Evolutionary conservation across 2,888 invertebrate genomes (phyloP), one percentile per base, ranked within the genome.

Genomic region (Eustalomyia histrio): DNA sequence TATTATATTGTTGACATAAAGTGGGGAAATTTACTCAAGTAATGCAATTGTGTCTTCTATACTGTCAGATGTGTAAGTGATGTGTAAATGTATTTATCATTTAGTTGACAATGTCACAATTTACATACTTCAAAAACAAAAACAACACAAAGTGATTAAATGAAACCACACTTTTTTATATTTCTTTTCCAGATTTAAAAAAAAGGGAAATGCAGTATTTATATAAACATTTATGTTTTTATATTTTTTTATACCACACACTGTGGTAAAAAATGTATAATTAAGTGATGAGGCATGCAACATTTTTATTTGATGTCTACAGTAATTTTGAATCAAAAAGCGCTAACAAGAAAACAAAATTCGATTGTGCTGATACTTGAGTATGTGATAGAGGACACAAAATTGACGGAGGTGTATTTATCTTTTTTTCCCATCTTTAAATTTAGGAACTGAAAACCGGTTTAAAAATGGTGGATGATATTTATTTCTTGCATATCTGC

Each of bases 51-150:
- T 39, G 39, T 14, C 39, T 39, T 12, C 53, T 65, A n/a, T n/a
- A 67, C 52, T 65, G 64, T 76, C 58, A 52, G 58, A 58, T 71
- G 58, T 76, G 35, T 55, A 72, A 72, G 60, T 73, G 76, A 76
- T 76, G 68, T 75, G 79, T 76, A 76, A 72, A 79, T 64, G 60
- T 63, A 74, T 79, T 79, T 81, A 74, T 80, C 71, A 74, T 71
- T 50, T 69, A 82, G 82, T 83, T 75, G 80, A 85, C 82, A 84
- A 83, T 83, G 83, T 85, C 83, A 83, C 83, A 65, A 33, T 14
- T 39, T 39, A 12, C 14, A 24, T n/a, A 50, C 68, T 75, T 68
- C 9, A 29, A 65, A 16, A 14, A 60, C 58, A 21, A 16, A 17
- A 2, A 17, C 3, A 17, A 35, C 9, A 9, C 18, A 29, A 9